phyloP scores from a whole-genome alignment of 2,888 invertebrate species.

The Idaea aversata region DNA sequence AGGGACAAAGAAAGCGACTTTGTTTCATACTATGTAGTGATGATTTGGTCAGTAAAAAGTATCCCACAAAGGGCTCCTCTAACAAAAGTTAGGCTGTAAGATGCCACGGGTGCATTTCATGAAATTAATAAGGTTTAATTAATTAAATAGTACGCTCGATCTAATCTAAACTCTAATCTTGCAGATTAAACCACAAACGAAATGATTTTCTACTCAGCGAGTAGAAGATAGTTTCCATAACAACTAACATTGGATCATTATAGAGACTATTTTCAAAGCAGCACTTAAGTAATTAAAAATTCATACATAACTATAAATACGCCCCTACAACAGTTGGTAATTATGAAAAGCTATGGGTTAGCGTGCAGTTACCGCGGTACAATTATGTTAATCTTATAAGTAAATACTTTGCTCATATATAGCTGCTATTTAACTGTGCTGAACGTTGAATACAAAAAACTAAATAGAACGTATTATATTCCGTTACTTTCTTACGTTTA shows the following conservation, averaged over 20 bases:
- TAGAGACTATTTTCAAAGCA: conserved; percentile 15
- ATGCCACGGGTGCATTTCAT: too few relatives aligned
- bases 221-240: background rate
- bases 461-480: too few relatives aligned
- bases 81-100: too few relatives aligned
- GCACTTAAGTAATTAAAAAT: conserved; percentile 19
- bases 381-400: conserved; percentile 78
- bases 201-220: background rate
- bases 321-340: conserved; percentile 51
- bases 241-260: conserved; percentile 7
- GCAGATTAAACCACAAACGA: background rate
- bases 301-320: conserved; percentile 7
- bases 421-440: background rate
- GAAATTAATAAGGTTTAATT: too few relatives aligned
- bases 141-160: too few relatives aligned
- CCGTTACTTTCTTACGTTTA: too few relatives aligned
- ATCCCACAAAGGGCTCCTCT: too few relatives aligned
- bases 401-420: conserved; percentile 39
- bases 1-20: too few relatives aligned
- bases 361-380: conserved; percentile 60
- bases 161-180: background rate
- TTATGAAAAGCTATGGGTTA: conserved; percentile 69
- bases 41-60: too few relatives aligned
- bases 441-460: too few relatives aligned
- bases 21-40: too few relatives aligned